Percentiles rank a stretch among this genome's conserved stretches.
Conservation (phyloP, 1,140 invertebrate species). For the Lordiphosa mommai region DNA sequence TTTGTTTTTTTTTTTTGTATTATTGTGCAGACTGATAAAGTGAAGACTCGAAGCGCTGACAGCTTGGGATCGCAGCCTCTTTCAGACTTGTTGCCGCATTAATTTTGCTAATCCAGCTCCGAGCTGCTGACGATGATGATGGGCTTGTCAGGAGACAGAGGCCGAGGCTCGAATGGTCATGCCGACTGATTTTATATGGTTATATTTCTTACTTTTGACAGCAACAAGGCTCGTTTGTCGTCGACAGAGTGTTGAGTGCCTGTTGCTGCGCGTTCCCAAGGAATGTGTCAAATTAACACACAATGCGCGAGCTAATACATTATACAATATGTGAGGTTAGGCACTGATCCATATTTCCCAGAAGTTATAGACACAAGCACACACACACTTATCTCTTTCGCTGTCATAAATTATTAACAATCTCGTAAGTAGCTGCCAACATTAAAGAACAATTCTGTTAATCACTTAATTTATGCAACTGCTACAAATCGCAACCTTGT, state of each 20-base stretch:
- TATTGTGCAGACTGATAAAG: slow-evolving; percentile 35
- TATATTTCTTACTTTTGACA: slow-evolving; percentile 73
- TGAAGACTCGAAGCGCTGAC: slow-evolving; percentile 51
- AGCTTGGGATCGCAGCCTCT: slow-evolving; percentile 45
- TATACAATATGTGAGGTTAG: slow-evolving; percentile 50
- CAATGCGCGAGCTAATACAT: slow-evolving; percentile 71
- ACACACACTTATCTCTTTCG: background rate
- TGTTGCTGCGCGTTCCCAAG: slow-evolving; percentile 36
- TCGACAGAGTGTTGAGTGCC: slow-evolving; percentile 49
- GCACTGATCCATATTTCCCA: slow-evolving; percentile 35
- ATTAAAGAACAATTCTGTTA: slow-evolving; percentile 68
- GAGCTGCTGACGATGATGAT: slow-evolving; percentile 27
- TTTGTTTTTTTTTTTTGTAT: background rate
- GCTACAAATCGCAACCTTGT: slow-evolving; percentile 68
- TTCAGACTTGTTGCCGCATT: slow-evolving; percentile 54
- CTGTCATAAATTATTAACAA: slow-evolving; percentile 58
- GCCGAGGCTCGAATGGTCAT: slow-evolving; percentile 40
- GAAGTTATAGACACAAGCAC: slow-evolving; percentile 42
- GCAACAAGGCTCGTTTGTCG: slow-evolving; percentile 73
- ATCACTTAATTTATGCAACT: slow-evolving; percentile 66
- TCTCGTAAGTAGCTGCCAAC: slow-evolving; percentile 68
- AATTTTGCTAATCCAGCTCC: slow-evolving; percentile 70
- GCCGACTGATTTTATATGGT: slow-evolving; percentile 73
- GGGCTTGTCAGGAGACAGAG: slow-evolving; percentile 12
- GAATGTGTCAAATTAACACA: slow-evolving; percentile 75